Conservation (phyloP, 2,888 invertebrate species). For the Theretra japonica region DNA sequence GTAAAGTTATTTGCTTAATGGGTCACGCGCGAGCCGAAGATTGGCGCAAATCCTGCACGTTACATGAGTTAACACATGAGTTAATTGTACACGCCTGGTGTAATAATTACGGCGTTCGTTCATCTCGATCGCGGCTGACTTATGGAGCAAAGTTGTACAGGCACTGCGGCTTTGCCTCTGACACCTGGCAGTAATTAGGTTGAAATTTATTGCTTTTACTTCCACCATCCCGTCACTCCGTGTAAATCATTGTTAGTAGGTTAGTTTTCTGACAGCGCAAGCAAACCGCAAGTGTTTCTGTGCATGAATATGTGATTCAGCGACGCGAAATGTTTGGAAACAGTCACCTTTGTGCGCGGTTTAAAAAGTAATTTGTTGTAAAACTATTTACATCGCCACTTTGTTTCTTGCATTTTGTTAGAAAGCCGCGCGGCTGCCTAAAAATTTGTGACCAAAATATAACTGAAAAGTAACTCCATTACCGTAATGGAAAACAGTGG, state of each 20-base stretch:
- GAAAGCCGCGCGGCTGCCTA: constrained; percentile 42
- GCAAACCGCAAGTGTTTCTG: constrained; percentile 41
- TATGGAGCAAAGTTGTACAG: constrained; percentile 72
- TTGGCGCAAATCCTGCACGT: background rate
- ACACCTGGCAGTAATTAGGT: constrained; percentile 79
- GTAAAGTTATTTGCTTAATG: constrained; percentile 7
- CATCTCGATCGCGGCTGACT: constrained; percentile 70
- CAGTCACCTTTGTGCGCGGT: background rate
- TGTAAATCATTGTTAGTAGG: constrained; percentile 58
- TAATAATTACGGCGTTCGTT: constrained; percentile 56
- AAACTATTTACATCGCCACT: constrained; percentile 42
- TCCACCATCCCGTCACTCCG: constrained; percentile 55
- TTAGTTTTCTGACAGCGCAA: constrained; percentile 55
- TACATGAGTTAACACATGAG: constrained; percentile 37
- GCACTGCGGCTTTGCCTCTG: constrained; percentile 69
- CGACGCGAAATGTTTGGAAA: background rate
- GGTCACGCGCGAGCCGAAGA: constrained; percentile 14
- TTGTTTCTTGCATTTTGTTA: constrained; percentile 42
- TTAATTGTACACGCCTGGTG: constrained; percentile 46
- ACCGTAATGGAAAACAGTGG: constrained; percentile 79
- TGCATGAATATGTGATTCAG: constrained; percentile 35
- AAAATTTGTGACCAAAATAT: constrained; percentile 68
- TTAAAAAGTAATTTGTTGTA: constrained; percentile 36
- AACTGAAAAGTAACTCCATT: constrained; percentile 76
- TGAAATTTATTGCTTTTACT: constrained; percentile 71